A percentile compares a stretch with the other conserved stretches of the same genome.
These are phyloP conservation scores for Gymnosoma rotundatum DNA, from an alignment of 2,888 invertebrate genomes.

Conservation along the genomic window DNA sequence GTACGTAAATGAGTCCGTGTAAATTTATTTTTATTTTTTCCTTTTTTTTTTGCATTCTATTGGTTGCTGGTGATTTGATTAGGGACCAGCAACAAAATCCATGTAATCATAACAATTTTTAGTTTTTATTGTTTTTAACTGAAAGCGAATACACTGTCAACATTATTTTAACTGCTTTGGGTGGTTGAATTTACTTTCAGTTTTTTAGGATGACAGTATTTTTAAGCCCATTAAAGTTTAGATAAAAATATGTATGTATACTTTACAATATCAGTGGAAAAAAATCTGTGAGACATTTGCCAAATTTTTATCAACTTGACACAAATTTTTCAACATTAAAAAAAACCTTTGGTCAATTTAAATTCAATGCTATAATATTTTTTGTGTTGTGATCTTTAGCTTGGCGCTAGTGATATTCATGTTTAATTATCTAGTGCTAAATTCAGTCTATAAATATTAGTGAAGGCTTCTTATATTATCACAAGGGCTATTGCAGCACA, in stretches of 20 bases:
- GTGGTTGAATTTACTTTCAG: no score
- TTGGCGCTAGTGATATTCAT: background rate
- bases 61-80: constrained; percentile 16
- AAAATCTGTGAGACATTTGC: background rate
- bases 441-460: constrained; percentile 2
- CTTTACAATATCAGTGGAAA: no score
- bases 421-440: constrained; percentile 35
- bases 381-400: background rate
- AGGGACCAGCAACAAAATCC: constrained; percentile 22
- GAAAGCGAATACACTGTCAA: constrained; percentile 1
- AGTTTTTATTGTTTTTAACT: constrained; percentile 13
- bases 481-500: no score
- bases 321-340: background rate
- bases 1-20: background rate
- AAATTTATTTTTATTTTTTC: background rate
- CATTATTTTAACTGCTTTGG: constrained; percentile 8
- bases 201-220: background rate
- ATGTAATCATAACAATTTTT: background rate
- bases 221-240: background rate
- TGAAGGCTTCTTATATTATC: background rate
- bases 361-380: constrained; percentile 20
- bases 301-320: constrained; percentile 24
- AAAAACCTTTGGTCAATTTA: constrained; percentile 18
- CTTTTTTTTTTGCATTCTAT: background rate
- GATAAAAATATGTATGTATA: no score